Percentiles rank a stretch among this genome's conserved stretches.
Evolutionary conservation across 1,140 invertebrate species (phyloP).

Genomic region (Doryteuthis pealeii): DNA sequence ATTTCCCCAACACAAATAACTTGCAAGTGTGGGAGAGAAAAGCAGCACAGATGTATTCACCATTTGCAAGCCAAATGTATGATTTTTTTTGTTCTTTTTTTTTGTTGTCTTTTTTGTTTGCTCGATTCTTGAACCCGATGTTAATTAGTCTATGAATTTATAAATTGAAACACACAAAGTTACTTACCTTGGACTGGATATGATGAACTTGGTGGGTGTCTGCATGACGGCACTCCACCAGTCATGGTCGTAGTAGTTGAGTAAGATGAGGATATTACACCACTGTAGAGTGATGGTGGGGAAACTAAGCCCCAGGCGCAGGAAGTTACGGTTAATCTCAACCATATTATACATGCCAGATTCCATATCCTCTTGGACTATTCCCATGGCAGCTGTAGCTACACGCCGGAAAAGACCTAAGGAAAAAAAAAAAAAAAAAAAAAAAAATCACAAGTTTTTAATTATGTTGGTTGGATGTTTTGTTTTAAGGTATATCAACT

Average conservation of each 20-base stretch:
- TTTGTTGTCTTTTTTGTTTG: no score
- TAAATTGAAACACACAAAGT: no score
- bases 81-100: no score
- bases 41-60: no score
- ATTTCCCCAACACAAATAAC: no score
- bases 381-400: constrained; percentile 64
- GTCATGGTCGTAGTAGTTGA: constrained; percentile 67
- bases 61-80: no score
- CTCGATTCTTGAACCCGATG: no score
- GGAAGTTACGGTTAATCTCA: constrained; percentile 66
- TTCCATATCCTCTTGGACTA: constrained; percentile 59
- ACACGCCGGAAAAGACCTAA: constrained; percentile 67
- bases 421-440: constrained; percentile 18
- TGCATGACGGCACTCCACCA: constrained; percentile 69
- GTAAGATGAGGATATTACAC: constrained; percentile 71
- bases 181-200: constrained; percentile 50
- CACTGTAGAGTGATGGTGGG: constrained; percentile 72
- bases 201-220: constrained; percentile 55
- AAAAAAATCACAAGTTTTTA: background rate
- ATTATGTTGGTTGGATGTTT: no score
- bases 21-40: no score
- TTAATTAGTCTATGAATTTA: no score
- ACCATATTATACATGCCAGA: constrained; percentile 45
- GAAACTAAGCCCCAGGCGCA: constrained; percentile 61
- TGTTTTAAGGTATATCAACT: no score